Percentiles rank a stretch among this genome's conserved stretches.
Conservation (phyloP, 2,113 vertebrate genomes). For the Rattus norvegicus region GRCr8 NC_086035.1:17082001-17082500, state of each 20-base stretch:
- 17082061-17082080: not conserved
- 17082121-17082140: not conserved
- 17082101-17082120: not conserved
- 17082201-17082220: not conserved
- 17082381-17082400: not conserved
- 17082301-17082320: not conserved
- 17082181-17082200: not conserved
- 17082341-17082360: not conserved
- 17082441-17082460: too few species aligned
- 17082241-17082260: not conserved
- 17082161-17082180: not conserved
- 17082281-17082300: not conserved
- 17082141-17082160: not conserved
- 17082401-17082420: not conserved
- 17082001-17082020: not conserved
- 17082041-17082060: not conserved
- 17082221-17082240: not conserved
- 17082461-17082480: not conserved
- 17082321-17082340: not conserved
- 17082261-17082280: constrained; percentile 2
- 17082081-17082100: not conserved
- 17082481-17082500: not conserved
- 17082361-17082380: not conserved
- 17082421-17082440: too few species aligned
- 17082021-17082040: not conserved